A percentile compares a stretch with the other conserved stretches of the same genome.
Conservation (phyloP, 2,113 vertebrate species). For the Dasyprocta punctata region DNA sequence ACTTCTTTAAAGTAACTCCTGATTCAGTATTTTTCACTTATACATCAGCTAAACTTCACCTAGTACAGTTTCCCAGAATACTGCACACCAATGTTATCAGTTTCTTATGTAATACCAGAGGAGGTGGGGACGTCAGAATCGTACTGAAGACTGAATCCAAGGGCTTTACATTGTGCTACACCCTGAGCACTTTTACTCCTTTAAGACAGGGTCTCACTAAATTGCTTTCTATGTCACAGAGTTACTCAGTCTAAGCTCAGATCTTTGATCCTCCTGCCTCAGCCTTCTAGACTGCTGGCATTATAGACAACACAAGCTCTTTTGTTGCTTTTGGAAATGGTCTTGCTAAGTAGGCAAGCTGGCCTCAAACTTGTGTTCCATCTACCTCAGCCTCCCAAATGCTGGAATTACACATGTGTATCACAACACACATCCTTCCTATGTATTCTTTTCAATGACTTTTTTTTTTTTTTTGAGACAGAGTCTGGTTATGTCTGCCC, state of each 20-base stretch:
- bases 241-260: background rate
- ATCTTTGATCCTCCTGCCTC: background rate
- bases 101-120: background rate
- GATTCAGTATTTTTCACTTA: slow-evolving; percentile 93
- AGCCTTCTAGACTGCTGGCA: background rate
- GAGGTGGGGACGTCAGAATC: too few relatives aligned
- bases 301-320: background rate
- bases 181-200: background rate
- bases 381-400: background rate
- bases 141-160: background rate
- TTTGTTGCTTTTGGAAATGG: background rate
- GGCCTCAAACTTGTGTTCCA: background rate
- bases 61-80: background rate
- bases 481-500: too few relatives aligned
- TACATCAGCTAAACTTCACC: slow-evolving; percentile 94
- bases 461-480: too few relatives aligned
- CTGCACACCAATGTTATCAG: background rate
- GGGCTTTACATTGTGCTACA: background rate
- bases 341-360: background rate
- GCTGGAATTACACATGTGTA: background rate
- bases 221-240: background rate
- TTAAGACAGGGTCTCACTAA: background rate
- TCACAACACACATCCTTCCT: background rate
- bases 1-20: slow-evolving; percentile 92
- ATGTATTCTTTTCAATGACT: background rate